Percentiles rank a stretch among this genome's conserved stretches.
Evolutionary conservation across 2,888 invertebrate genomes (phyloP).

Genomic region (Icerya purchasi): DNA sequence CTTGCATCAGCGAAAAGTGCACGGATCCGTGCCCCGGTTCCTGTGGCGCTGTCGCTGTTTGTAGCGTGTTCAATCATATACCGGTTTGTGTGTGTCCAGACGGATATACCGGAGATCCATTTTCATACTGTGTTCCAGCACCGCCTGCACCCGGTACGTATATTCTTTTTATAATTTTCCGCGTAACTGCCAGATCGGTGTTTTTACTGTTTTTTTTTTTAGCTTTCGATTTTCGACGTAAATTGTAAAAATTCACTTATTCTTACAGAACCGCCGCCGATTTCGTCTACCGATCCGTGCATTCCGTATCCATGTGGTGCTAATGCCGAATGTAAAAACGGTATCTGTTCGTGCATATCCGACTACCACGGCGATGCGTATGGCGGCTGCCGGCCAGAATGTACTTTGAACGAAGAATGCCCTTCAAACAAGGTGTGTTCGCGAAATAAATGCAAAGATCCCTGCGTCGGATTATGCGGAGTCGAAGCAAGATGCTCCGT

Average conservation of each 20-base stretch:
- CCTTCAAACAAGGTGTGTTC: constrained; percentile 29
- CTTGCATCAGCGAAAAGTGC: constrained; percentile 33
- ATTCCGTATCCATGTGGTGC: constrained; percentile 41
- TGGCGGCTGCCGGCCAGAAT: constrained; percentile 50
- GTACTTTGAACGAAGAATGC: constrained; percentile 39
- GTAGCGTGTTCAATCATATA: constrained; percentile 35
- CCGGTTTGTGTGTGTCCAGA: constrained; percentile 46
- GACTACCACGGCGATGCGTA: constrained; percentile 61
- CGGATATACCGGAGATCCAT: constrained; percentile 42
- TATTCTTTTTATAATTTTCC: too few relatives aligned
- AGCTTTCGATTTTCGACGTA: too few relatives aligned
- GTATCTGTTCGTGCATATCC: constrained; percentile 45
- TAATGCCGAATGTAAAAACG: constrained; percentile 46
- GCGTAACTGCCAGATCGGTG: too few relatives aligned
- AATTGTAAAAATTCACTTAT: too few relatives aligned
- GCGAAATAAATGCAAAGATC: constrained; percentile 29
- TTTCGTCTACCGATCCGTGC: constrained; percentile 25
- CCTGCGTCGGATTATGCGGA: constrained; percentile 43
- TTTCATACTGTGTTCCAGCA: constrained; percentile 18
- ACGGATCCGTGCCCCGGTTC: constrained; percentile 34
- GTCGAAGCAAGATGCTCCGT: constrained; percentile 36
- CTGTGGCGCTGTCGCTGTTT: constrained; percentile 32
- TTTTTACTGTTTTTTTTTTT: too few relatives aligned
- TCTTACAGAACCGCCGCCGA: constrained; percentile 4
- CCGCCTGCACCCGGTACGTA: constrained; percentile 2